Evolutionary conservation across 2,888 invertebrate genomes (phyloP).

Genomic region (Ommatoiulus sabulosus): DNA sequence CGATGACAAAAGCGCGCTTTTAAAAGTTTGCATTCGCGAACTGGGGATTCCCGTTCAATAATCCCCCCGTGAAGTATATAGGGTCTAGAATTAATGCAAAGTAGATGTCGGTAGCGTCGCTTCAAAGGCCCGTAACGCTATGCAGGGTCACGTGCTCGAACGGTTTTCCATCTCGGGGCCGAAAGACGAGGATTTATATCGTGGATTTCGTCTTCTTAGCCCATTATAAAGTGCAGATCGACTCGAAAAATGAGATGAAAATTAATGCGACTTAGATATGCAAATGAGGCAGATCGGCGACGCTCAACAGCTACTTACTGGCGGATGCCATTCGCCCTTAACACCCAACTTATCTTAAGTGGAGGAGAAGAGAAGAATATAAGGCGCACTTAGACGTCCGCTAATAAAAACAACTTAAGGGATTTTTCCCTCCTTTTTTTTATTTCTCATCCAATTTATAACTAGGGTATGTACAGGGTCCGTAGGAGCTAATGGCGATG

Average conservation of each 20-base stretch:
- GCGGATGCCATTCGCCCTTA: conserved; percentile 10
- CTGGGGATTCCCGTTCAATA: not conserved
- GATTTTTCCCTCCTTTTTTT: not conserved
- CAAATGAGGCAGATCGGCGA: conserved; percentile 1
- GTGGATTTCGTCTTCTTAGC: not conserved
- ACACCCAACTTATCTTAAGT: conserved; percentile 19
- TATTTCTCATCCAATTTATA: not conserved
- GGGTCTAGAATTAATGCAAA: conserved; percentile 29
- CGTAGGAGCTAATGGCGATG: not conserved
- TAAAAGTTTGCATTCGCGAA: not conserved
- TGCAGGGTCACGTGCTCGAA: not conserved
- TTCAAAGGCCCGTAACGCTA: not conserved
- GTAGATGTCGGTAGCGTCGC: not conserved
- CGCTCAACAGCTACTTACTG: conserved; percentile 27
- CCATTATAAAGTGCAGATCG: conserved; percentile 5
- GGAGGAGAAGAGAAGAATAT: not conserved
- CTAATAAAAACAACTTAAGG: conserved; percentile 8
- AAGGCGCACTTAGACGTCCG: not conserved
- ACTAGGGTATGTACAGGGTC: no score
- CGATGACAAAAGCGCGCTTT: not conserved
- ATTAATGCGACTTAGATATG: conserved; percentile 29
- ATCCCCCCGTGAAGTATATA: not conserved
- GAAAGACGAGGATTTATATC: not conserved
- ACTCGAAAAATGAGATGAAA: not conserved
- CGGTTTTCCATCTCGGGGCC: not conserved